phyloP scores from a whole-genome alignment of 2,888 invertebrate species.

The Athalia cordata region DNA sequence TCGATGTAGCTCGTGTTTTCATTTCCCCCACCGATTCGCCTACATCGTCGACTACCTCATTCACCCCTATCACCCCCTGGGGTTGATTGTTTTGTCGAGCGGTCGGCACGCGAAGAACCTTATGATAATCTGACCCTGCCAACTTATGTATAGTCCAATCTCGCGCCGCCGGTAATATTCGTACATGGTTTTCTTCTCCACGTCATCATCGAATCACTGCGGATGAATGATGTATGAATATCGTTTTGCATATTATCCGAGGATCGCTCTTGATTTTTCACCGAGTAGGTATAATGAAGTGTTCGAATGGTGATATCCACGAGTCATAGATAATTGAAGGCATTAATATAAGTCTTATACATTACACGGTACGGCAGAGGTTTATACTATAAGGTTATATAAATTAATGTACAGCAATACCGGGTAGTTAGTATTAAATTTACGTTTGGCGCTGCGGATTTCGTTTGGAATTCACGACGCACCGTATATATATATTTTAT shows the following conservation, averaged over 20 bases:
- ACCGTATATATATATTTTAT: no score
- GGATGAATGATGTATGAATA: not conserved
- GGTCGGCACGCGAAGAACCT: constrained; percentile 56
- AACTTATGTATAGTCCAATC: constrained; percentile 7
- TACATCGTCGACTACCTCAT: constrained; percentile 35
- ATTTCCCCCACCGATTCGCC: constrained; percentile 53
- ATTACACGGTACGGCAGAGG: not conserved
- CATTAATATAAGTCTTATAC: constrained; percentile 30
- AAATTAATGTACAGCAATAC: not conserved
- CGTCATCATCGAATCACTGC: not conserved
- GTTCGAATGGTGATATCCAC: constrained; percentile 27
- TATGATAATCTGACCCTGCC: constrained; percentile 33
- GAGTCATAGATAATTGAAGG: constrained; percentile 4
- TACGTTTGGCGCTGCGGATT: constrained; percentile 21
- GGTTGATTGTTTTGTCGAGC: constrained; percentile 64
- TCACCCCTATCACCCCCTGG: constrained; percentile 40
- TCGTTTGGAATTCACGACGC: constrained; percentile 31
- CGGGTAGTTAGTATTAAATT: constrained; percentile 20
- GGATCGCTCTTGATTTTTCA: not conserved
- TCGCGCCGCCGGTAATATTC: not conserved
- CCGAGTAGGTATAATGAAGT: constrained; percentile 5
- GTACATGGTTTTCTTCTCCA: no score
- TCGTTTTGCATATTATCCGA: not conserved
- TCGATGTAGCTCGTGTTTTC: constrained; percentile 69
- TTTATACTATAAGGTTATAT: constrained; percentile 19